Evolutionary conservation across 2,797 vertebrate genomes (phyloP).

Genomic region (Pampus argenteus): DNA sequence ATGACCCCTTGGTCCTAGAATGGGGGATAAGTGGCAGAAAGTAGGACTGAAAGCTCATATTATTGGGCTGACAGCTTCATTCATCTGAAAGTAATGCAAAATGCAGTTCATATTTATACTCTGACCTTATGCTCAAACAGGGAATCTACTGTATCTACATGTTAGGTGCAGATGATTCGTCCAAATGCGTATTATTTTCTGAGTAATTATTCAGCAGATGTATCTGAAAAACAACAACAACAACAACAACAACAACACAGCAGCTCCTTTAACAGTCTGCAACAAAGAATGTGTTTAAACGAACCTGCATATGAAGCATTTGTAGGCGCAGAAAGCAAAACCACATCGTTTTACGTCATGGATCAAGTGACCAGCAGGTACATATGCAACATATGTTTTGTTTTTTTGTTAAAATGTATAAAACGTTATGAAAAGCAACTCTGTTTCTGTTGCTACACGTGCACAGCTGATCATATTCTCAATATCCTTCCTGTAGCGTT

Average conservation of each 20-base stretch:
- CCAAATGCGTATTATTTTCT: slow-evolving; percentile 81
- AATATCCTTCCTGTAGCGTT: slow-evolving; percentile 54
- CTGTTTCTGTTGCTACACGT: slow-evolving; percentile 10
- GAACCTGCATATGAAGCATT: slow-evolving; percentile 37
- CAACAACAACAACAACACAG: slow-evolving; percentile 53
- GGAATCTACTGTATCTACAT: slow-evolving; percentile 88
- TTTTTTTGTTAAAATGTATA: not conserved
- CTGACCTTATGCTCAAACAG: slow-evolving; percentile 90
- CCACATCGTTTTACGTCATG: slow-evolving; percentile 12
- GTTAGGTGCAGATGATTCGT: slow-evolving; percentile 85
- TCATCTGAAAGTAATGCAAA: slow-evolving; percentile 99
- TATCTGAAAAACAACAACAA: slow-evolving; percentile 84
- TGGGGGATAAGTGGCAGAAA: slow-evolving; percentile 96
- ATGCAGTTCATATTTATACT: slow-evolving; percentile 97
- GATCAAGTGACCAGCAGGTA: slow-evolving; percentile 42
- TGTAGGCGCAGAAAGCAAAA: slow-evolving; percentile 21
- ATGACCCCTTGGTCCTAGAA: slow-evolving; percentile 95
- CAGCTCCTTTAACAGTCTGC: slow-evolving; percentile 27
- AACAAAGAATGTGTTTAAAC: slow-evolving; percentile 32
- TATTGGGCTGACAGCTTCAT: slow-evolving; percentile 99
- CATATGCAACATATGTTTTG: slow-evolving; percentile 45
- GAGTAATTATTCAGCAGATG: slow-evolving; percentile 86
- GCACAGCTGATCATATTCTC: slow-evolving; percentile 60
- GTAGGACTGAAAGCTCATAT: slow-evolving; percentile 95
- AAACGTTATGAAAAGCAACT: not conserved